phyloP scores from a whole-genome alignment of 2,888 invertebrate species.

The Noctua pronuba region DNA sequence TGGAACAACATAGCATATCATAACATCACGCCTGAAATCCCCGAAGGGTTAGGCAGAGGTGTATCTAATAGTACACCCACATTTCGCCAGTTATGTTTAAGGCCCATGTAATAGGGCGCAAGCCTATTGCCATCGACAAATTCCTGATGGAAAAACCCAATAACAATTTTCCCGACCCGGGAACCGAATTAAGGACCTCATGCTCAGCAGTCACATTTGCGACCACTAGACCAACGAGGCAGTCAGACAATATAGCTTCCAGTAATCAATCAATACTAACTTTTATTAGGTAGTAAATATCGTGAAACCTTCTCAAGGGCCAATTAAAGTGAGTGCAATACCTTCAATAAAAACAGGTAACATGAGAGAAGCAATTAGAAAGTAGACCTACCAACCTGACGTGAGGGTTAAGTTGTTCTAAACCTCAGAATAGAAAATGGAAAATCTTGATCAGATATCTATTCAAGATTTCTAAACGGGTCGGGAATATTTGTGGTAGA shows the following conservation, averaged over 20 bases:
- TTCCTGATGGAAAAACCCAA: too few relatives aligned
- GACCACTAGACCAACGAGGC: too few relatives aligned
- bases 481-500: conserved; percentile 15
- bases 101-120: too few relatives aligned
- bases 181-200: too few relatives aligned
- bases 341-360: conserved; percentile 46
- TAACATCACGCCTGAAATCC: too few relatives aligned
- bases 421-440: conserved; percentile 36
- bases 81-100: too few relatives aligned
- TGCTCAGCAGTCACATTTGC: too few relatives aligned
- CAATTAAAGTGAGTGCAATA: conserved; percentile 22
- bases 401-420: conserved; percentile 9
- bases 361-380: conserved; percentile 43
- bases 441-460: conserved; percentile 45
- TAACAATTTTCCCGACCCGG: too few relatives aligned
- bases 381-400: conserved; percentile 33
- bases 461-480: conserved; percentile 53
- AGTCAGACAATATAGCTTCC: background rate
- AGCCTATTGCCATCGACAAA: too few relatives aligned
- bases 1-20: background rate
- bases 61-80: too few relatives aligned
- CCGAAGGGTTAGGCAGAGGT: too few relatives aligned
- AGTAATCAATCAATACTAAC: background rate
- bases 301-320: background rate
- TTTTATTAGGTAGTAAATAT: conserved; percentile 10